A percentile compares a stretch with the other conserved stretches of the same genome.
phyloP scores from a whole-genome alignment of 2,797 vertebrate species.

The Schizopygopsis pylzovi region DNA sequence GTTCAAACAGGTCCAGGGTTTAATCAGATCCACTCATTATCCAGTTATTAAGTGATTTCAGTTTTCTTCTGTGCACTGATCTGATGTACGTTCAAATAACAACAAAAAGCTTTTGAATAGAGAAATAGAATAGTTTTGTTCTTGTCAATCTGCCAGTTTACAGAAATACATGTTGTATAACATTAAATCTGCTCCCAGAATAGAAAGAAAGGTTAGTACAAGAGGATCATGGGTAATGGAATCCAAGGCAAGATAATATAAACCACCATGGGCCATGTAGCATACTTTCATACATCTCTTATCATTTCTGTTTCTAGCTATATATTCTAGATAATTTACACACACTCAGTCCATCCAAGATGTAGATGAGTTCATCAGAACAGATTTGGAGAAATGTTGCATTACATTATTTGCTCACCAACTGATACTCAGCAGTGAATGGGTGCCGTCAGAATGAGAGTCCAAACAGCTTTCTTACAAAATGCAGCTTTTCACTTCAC shows the following conservation, averaged over 20 bases:
- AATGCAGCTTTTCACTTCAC: too few species aligned
- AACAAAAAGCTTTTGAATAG: not conserved
- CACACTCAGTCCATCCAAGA: not conserved
- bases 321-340: not conserved
- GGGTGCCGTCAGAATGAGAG: not conserved
- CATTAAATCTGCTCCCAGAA: not conserved
- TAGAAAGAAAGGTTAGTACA: conserved; percentile 5
- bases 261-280: not conserved
- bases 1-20: not conserved
- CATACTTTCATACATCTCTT: not conserved
- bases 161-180: conserved; percentile 24
- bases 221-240: conserved; percentile 1
- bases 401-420: not conserved
- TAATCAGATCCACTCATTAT: not conserved
- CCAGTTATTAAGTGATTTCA: not conserved
- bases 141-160: not conserved
- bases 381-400: not conserved
- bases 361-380: not conserved
- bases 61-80: not conserved
- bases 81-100: not conserved
- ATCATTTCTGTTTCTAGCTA: not conserved
- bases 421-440: not conserved
- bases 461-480: not conserved
- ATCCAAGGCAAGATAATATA: not conserved
- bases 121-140: not conserved